Evolutionary conservation across 1,140 invertebrate genomes (phyloP).

Genomic region (Tetragonula clypearis): DNA sequence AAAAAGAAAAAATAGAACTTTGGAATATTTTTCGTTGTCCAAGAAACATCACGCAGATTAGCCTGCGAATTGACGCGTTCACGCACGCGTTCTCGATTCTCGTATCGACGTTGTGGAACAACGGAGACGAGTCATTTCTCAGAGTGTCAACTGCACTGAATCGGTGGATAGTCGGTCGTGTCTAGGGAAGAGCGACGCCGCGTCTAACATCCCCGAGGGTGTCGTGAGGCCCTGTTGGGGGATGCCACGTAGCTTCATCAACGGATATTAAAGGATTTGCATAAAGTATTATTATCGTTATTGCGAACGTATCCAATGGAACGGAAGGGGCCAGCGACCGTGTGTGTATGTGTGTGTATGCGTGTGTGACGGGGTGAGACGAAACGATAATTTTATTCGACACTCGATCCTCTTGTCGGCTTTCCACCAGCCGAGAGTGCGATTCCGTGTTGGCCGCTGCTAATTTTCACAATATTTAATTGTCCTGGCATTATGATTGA

Average conservation of each 20-base stretch:
- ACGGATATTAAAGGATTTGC: slow-evolving; percentile 82
- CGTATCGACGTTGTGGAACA: slow-evolving; percentile 71
- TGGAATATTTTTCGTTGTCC: neutral
- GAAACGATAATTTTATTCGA: slow-evolving; percentile 68
- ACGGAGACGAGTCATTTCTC: slow-evolving; percentile 80
- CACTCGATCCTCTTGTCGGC: slow-evolving; percentile 62
- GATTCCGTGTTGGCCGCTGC: slow-evolving; percentile 62
- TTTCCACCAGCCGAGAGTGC: slow-evolving; percentile 59
- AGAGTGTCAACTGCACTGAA: slow-evolving; percentile 81
- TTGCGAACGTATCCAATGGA: slow-evolving; percentile 67
- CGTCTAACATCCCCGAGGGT: slow-evolving; percentile 76
- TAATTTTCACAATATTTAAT: slow-evolving; percentile 55
- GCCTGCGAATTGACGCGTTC: neutral
- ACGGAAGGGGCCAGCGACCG: slow-evolving; percentile 18
- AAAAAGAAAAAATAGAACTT: too few species aligned
- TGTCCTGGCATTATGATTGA: slow-evolving; percentile 45
- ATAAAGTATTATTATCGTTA: slow-evolving; percentile 80
- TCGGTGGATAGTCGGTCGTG: slow-evolving; percentile 74
- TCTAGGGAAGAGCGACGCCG: slow-evolving; percentile 67
- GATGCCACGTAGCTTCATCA: slow-evolving; percentile 76
- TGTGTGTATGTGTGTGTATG: too few species aligned
- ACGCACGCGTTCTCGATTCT: slow-evolving; percentile 57
- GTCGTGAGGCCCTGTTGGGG: slow-evolving; percentile 69
- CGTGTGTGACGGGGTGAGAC: neutral
- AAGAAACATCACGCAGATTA: neutral